Percentiles rank a stretch among this genome's conserved stretches.
These are phyloP conservation scores for Tangara arthus DNA, from an alignment of 2,797 vertebrate species.

Conservation along the genomic window DNA sequence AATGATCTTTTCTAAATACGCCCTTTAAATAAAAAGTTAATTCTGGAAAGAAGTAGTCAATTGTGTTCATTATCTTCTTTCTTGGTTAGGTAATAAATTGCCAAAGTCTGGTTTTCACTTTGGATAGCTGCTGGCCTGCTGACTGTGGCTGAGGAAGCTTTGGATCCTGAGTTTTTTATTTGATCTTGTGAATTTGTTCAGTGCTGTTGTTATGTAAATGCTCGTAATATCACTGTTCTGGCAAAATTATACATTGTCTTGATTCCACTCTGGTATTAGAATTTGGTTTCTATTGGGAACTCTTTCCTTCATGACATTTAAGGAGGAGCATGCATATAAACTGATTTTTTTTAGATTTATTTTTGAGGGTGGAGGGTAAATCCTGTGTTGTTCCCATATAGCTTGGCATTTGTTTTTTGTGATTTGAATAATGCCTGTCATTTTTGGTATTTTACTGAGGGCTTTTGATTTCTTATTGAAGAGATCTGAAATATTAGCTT, in stretches of 20 bases:
- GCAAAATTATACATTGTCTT: not conserved
- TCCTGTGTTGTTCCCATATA: not conserved
- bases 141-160: not conserved
- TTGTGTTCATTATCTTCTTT: conserved; percentile 28
- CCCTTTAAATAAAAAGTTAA: conserved; percentile 37
- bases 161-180: not conserved
- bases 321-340: not conserved
- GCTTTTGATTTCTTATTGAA: not conserved
- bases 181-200: not conserved
- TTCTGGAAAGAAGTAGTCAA: conserved; percentile 11
- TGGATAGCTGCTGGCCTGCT: not conserved
- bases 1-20: not conserved
- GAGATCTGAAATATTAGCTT: not conserved
- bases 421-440: not conserved
- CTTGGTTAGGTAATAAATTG: conserved; percentile 21
- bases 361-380: not conserved
- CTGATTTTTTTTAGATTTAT: not conserved
- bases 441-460: not conserved
- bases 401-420: not conserved
- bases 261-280: not conserved
- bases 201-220: not conserved
- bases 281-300: not conserved
- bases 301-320: not conserved
- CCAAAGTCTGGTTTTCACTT: not conserved
- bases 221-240: not conserved